Conservation (phyloP, 2,888 invertebrate species). For the Synanthedon andrenaeformis region DNA sequence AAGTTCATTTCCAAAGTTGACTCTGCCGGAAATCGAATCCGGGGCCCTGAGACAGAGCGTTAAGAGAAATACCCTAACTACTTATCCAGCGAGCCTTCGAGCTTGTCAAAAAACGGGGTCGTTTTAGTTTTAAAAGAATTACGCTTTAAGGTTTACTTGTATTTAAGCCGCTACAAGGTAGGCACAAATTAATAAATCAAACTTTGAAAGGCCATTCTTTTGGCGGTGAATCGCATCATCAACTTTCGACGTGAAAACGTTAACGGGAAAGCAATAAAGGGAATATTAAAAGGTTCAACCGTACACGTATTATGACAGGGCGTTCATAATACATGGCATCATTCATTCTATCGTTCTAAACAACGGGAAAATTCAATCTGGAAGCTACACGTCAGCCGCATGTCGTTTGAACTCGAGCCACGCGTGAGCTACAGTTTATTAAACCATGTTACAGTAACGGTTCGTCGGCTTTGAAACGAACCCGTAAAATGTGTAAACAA, state of each 20-base stretch:
- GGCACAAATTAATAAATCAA: slow-evolving; percentile 10
- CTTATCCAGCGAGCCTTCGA: too few relatives aligned
- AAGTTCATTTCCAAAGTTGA: too few relatives aligned
- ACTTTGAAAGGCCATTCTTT: slow-evolving; percentile 11
- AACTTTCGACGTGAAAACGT: slow-evolving; percentile 7
- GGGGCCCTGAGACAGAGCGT: too few relatives aligned
- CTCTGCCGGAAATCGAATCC: too few relatives aligned
- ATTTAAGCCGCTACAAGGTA: not conserved
- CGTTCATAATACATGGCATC: slow-evolving; percentile 14
- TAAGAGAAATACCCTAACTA: too few relatives aligned
- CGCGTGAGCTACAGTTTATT: slow-evolving; percentile 22
- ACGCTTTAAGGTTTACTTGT: not conserved
- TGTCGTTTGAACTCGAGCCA: slow-evolving; percentile 8
- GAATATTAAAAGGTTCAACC: slow-evolving; percentile 13
- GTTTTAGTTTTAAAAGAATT: too few relatives aligned
- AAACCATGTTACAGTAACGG: slow-evolving; percentile 11
- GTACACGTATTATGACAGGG: slow-evolving; percentile 12
- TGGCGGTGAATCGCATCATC: slow-evolving; percentile 5
- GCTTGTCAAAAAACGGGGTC: too few relatives aligned
- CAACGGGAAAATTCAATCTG: slow-evolving; percentile 23
- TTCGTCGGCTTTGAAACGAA: not conserved
- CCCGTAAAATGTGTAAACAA: not conserved
- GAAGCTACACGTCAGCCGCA: slow-evolving; percentile 7
- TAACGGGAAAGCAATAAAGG: slow-evolving; percentile 21
- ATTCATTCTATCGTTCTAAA: slow-evolving; percentile 19